These are phyloP conservation scores for Bubo bubo DNA, from an alignment of 2,113 vertebrate species.

Conservation along the genomic window DNA sequence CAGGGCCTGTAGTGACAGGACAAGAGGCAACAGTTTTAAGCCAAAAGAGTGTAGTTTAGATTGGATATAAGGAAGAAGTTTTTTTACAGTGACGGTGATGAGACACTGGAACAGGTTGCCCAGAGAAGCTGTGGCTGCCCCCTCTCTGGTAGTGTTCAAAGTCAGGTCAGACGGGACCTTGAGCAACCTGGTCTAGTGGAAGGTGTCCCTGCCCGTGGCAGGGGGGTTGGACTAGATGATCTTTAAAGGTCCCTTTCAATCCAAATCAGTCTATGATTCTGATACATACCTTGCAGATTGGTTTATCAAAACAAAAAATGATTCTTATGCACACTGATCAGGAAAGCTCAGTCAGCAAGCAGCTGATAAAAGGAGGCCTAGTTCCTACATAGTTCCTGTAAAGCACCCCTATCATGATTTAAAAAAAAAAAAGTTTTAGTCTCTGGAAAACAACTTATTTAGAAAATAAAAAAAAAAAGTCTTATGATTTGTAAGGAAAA, in stretches of 20 bases:
- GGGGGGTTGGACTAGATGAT: not conserved
- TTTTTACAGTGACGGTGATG: too few species aligned
- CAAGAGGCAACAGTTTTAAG: too few species aligned
- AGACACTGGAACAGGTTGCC: too few species aligned
- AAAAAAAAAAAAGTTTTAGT: not conserved
- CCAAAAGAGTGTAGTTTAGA: too few species aligned
- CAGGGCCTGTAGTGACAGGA: too few species aligned
- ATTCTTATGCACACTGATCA: not conserved
- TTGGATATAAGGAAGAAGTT: too few species aligned
- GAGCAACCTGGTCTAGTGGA: not conserved
- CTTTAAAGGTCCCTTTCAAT: not conserved
- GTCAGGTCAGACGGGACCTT: not conserved
- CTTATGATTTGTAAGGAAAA: not conserved
- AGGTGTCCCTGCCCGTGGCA: not conserved
- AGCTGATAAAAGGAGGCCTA: not conserved
- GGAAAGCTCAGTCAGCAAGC: not conserved
- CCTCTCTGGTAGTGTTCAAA: too few species aligned
- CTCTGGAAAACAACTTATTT: not conserved
- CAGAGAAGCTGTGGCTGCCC: too few species aligned
- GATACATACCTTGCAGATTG: not conserved
- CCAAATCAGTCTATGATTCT: not conserved
- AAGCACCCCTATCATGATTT: not conserved
- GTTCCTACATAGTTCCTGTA: not conserved
- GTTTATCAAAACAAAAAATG: not conserved
- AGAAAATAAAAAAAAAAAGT: not conserved